Percentiles rank a stretch among this genome's conserved stretches.
Conservation (phyloP, 35 echinoderm and acorn worm species). For the Apostichopus parvimensis region DNA sequence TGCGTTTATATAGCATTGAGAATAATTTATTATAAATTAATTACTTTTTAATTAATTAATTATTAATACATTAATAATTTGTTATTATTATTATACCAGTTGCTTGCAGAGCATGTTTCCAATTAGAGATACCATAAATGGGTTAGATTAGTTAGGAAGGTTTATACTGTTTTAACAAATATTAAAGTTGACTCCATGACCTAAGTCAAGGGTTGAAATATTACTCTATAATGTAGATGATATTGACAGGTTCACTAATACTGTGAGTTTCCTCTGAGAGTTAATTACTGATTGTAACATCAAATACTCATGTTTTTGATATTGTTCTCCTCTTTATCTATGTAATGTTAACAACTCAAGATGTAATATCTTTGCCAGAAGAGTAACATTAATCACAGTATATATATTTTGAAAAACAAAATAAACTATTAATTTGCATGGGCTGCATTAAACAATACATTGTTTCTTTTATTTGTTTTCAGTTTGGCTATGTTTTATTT, state of each 20-base stretch:
- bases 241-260: background rate
- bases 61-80: too few relatives aligned
- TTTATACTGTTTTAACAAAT: background rate
- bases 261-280: too few relatives aligned
- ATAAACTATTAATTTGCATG: constrained; percentile 43
- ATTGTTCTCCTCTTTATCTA: background rate
- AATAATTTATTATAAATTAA: too few relatives aligned
- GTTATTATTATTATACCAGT: too few relatives aligned
- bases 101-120: too few relatives aligned
- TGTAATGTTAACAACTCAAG: constrained; percentile 15
- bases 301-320: too few relatives aligned
- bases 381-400: constrained; percentile 17
- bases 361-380: background rate
- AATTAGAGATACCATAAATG: too few relatives aligned
- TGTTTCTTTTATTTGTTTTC: background rate
- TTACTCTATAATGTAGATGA: background rate
- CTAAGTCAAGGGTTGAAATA: background rate
- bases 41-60: too few relatives aligned
- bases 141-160: background rate
- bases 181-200: background rate
- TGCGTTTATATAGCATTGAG: too few relatives aligned
- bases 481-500: too few relatives aligned
- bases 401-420: constrained; percentile 45
- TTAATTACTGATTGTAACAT: too few relatives aligned
- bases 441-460: constrained; percentile 1